A percentile compares a stretch with the other conserved stretches of the same genome.
Conservation (phyloP, 2,888 invertebrate species). For the Stictocephala bisonia region DNA sequence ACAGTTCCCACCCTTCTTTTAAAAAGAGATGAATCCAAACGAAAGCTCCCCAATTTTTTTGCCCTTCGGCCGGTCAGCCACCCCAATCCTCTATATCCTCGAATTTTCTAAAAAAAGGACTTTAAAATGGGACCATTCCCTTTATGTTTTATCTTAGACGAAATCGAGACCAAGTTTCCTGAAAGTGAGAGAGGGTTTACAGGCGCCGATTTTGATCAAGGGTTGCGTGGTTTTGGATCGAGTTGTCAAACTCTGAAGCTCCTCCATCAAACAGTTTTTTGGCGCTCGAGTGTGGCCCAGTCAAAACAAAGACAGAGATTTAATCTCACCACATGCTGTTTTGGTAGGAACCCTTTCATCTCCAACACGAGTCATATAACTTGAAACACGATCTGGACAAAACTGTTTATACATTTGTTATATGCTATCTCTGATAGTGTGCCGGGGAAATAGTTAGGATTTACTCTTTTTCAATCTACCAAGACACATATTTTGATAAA, state of each 20-base stretch:
- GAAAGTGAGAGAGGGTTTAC: conserved; percentile 8
- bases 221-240: conserved; percentile 32
- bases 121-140: neutral
- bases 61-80: conserved; percentile 16
- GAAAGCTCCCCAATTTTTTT: conserved; percentile 6
- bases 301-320: conserved; percentile 32
- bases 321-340: conserved; percentile 21
- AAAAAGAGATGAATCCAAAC: conserved; percentile 18
- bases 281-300: too few species aligned
- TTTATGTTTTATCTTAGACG: conserved; percentile 16
- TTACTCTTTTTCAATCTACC: too few species aligned
- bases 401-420: too few species aligned
- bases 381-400: too few species aligned
- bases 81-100: too few species aligned
- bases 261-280: conserved; percentile 26
- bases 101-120: too few species aligned
- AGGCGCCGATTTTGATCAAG: conserved; percentile 8
- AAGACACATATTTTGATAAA: too few species aligned
- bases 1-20: conserved; percentile 40
- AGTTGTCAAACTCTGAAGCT: conserved; percentile 27
- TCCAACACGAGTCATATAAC: too few species aligned
- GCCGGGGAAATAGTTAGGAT: too few species aligned
- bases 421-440: too few species aligned
- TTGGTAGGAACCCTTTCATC: conserved; percentile 10
- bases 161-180: conserved; percentile 37